Conservation (phyloP, 2,797 vertebrate species). For the Phyllotis vaccarum region DNA sequence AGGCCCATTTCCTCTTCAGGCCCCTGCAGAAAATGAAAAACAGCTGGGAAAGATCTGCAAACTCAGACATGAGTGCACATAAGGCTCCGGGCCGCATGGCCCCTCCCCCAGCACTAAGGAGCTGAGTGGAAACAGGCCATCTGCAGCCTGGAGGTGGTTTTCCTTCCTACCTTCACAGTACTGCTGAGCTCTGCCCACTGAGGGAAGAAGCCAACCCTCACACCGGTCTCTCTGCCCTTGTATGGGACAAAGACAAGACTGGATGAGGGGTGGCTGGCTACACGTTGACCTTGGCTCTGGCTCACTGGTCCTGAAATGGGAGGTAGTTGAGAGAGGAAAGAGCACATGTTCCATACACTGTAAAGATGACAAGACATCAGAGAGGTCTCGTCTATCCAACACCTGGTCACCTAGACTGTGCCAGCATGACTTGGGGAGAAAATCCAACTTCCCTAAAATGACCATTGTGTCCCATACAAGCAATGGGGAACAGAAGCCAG, state of each 20-base stretch:
- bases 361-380: too few relatives aligned
- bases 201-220: accelerated
- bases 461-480: accelerated
- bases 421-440: too few relatives aligned
- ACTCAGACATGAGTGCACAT: neutral
- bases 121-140: neutral
- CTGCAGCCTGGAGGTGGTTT: neutral
- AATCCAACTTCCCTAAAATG: neutral
- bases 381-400: neutral
- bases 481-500: neutral
- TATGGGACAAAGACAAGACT: neutral
- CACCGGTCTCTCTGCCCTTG: too few relatives aligned
- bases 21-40: neutral
- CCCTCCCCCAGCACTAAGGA: neutral
- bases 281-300: accelerated
- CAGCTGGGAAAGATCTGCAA: constrained; percentile 56
- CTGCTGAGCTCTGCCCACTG: neutral
- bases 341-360: accelerated
- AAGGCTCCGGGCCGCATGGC: neutral
- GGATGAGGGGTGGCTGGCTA: neutral
- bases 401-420: accelerated
- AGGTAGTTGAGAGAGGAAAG: accelerated
- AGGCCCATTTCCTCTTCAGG: constrained; percentile 54
- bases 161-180: neutral
- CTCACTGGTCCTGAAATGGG: neutral